phyloP scores from a whole-genome alignment of 2,888 invertebrate species.

The Lamproptera curius region DNA sequence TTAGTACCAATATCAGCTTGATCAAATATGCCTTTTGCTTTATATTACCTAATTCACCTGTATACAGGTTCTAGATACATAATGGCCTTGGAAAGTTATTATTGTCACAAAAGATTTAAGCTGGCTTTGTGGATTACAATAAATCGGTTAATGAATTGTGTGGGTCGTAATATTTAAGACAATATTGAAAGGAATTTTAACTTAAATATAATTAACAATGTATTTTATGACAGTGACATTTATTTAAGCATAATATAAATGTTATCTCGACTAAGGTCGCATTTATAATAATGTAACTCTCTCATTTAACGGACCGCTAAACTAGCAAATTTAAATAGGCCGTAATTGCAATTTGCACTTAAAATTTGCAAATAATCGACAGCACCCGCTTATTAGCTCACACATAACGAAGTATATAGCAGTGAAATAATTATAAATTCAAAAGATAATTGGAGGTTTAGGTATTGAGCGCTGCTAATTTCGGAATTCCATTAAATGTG shows the following conservation, averaged over 20 bases:
- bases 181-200: neutral
- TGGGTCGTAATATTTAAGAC: neutral
- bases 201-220: neutral
- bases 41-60: too few relatives aligned
- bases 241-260: too few relatives aligned
- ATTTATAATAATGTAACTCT: neutral
- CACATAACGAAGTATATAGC: neutral
- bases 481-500: slow-evolving; percentile 14
- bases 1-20: too few relatives aligned
- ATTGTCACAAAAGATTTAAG: too few relatives aligned
- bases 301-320: neutral
- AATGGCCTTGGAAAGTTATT: too few relatives aligned
- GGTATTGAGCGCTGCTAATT: slow-evolving; percentile 15
- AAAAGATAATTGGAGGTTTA: slow-evolving; percentile 15
- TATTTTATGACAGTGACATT: too few relatives aligned
- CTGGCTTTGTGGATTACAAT: too few relatives aligned
- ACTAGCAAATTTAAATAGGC: slow-evolving; percentile 2
- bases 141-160: neutral
- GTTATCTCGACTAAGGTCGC: too few relatives aligned
- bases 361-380: slow-evolving; percentile 3
- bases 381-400: slow-evolving; percentile 2
- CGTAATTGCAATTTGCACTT: slow-evolving; percentile 2
- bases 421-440: slow-evolving; percentile 15
- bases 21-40: too few relatives aligned
- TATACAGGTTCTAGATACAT: too few relatives aligned